These are phyloP conservation scores for Tyrophagus putrescentiae DNA, from an alignment of 1,140 invertebrate genomes.

Conservation along the genomic window DNA sequence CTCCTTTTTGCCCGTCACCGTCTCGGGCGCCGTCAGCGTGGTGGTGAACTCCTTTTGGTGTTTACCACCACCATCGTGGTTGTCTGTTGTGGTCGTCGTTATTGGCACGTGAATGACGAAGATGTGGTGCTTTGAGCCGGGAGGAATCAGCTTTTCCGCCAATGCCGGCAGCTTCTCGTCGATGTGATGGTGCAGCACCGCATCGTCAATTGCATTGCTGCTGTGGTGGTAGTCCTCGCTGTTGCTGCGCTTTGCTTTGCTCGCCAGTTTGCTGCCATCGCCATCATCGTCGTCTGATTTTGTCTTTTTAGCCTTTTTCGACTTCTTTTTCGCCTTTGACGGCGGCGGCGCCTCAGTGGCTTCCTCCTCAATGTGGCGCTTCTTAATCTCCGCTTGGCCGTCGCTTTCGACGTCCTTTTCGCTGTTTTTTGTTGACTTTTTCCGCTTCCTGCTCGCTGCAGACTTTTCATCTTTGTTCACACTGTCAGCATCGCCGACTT, in stretches of 20 bases:
- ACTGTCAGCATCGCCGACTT: not conserved
- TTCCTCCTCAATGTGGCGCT: not conserved
- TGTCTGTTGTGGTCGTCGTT: too few species aligned
- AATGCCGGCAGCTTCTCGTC: not conserved
- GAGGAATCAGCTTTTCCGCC: not conserved
- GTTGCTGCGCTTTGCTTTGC: not conserved
- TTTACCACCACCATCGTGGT: too few species aligned
- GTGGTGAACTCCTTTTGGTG: not conserved
- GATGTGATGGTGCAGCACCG: not conserved
- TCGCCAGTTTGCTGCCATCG: not conserved
- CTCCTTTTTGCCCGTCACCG: not conserved
- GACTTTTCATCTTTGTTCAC: not conserved
- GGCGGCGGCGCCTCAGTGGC: not conserved
- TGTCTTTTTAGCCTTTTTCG: not conserved
- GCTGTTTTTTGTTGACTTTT: not conserved
- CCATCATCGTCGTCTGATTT: not conserved
- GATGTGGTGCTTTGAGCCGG: not conserved
- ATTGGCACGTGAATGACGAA: constrained; percentile 3
- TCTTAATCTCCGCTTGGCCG: not conserved
- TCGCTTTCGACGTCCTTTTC: not conserved
- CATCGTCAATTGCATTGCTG: not conserved
- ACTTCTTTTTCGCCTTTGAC: not conserved
- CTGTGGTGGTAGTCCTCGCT: not conserved
- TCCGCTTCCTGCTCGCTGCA: not conserved
- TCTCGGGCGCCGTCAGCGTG: not conserved